Evolutionary conservation across 2,888 invertebrate genomes (phyloP).

Genomic region (Fragum fragum): DNA sequence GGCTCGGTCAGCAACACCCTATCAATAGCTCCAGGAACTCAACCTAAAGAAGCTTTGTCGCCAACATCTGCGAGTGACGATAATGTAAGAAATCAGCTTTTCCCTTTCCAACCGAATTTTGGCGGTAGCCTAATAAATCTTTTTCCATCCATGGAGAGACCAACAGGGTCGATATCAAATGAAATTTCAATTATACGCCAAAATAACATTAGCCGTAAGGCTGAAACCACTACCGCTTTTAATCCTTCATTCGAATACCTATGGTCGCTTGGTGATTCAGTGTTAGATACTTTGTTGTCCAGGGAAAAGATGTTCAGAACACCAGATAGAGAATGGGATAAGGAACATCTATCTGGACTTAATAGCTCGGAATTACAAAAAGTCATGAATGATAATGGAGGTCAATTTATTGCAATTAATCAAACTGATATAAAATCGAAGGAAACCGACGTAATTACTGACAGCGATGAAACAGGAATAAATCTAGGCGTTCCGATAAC

Average conservation of each 20-base stretch:
- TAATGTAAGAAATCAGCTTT: not conserved
- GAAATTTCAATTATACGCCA: not conserved
- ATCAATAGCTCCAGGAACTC: too few relatives aligned
- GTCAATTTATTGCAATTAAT: not conserved
- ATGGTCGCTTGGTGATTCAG: conserved; percentile 15
- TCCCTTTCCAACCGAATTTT: not conserved
- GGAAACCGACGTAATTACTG: not conserved
- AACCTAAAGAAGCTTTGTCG: too few relatives aligned
- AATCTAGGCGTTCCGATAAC: not conserved
- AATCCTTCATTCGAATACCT: conserved; percentile 9
- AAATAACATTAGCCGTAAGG: not conserved
- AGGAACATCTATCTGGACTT: not conserved
- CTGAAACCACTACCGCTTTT: not conserved
- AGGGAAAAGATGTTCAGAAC: not conserved
- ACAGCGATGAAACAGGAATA: not conserved
- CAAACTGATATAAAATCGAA: conserved; percentile 1
- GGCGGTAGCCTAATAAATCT: not conserved
- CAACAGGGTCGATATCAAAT: not conserved
- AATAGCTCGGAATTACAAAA: not conserved
- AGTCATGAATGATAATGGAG: too few relatives aligned
- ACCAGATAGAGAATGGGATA: conserved; percentile 3
- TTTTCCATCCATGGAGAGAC: not conserved
- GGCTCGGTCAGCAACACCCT: too few relatives aligned
- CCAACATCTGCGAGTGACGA: not conserved
- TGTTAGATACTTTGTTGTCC: not conserved